Evolutionary conservation across 2,888 invertebrate genomes (phyloP).

Genomic region (Ennomos erosarius): DNA sequence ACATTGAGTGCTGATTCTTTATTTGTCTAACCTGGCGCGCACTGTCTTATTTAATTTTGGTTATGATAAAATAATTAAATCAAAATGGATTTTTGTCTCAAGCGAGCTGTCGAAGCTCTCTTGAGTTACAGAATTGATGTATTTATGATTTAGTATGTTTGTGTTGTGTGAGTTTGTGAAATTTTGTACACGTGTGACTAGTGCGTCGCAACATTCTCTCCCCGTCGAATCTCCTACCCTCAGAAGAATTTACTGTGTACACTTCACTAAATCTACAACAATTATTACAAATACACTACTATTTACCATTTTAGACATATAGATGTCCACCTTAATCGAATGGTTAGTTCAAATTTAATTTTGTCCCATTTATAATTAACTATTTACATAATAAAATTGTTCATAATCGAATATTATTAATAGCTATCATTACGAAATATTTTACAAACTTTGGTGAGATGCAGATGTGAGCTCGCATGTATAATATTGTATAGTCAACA

Average conservation of each 20-base stretch:
- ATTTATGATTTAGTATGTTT: conserved; percentile 26
- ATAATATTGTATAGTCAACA: conserved; percentile 16
- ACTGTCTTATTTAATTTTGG: conserved; percentile 59
- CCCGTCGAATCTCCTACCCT: conserved; percentile 55
- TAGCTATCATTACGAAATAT: conserved; percentile 81
- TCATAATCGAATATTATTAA: conserved; percentile 75
- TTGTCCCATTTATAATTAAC: conserved; percentile 75
- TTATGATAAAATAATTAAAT: conserved; percentile 1
- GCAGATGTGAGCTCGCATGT: conserved; percentile 77
- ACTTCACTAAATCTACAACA: conserved; percentile 82
- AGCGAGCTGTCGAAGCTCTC: conserved; percentile 1
- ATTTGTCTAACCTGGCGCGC: conserved; percentile 83
- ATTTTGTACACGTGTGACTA: conserved; percentile 62
- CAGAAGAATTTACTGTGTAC: conserved; percentile 58
- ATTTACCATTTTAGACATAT: conserved; percentile 81
- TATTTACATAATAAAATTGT: conserved; percentile 83
- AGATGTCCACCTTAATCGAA: conserved; percentile 71
- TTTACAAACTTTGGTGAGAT: conserved; percentile 85
- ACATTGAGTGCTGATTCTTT: conserved; percentile 84
- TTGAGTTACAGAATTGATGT: conserved; percentile 28
- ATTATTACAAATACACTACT: conserved; percentile 81
- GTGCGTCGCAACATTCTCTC: conserved; percentile 71
- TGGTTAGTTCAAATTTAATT: conserved; percentile 70
- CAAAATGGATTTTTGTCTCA: conserved; percentile 2
- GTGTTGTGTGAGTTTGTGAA: conserved; percentile 26